A percentile compares a stretch with the other conserved stretches of the same genome.
Conservation (phyloP, 2,888 invertebrate species). For the Apotomis turbidana region DNA sequence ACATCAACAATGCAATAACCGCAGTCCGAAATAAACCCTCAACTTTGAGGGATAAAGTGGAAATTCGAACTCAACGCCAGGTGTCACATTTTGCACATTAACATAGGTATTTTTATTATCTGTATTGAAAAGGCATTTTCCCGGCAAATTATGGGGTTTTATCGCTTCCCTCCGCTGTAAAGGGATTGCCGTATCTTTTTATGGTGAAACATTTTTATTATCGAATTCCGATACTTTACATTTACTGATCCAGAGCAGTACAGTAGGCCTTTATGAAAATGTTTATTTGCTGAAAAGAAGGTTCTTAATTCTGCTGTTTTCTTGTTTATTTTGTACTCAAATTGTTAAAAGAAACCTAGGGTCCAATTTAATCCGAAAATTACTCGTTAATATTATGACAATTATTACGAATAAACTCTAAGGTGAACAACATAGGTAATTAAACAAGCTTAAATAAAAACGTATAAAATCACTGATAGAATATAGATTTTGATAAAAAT, state of each 20-base stretch:
- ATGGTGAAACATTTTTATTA: constrained; percentile 33
- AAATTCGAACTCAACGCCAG: not conserved
- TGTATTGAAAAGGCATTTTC: constrained; percentile 36
- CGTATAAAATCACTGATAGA: no score
- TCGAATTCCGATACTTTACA: constrained; percentile 19
- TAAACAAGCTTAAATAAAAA: no score
- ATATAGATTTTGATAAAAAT: no score
- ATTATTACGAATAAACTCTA: no score
- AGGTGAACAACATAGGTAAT: no score
- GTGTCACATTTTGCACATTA: constrained; percentile 31
- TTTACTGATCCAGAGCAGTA: not conserved
- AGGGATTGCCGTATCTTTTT: constrained; percentile 36
- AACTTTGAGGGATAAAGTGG: not conserved
- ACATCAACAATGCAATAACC: not conserved
- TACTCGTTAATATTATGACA: no score
- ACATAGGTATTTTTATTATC: constrained; percentile 36
- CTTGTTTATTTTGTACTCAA: no score
- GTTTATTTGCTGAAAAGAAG: not conserved
- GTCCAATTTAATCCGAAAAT: no score
- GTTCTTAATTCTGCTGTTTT: no score
- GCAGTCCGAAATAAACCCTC: not conserved
- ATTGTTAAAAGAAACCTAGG: no score
- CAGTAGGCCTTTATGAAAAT: not conserved
- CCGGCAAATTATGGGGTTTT: constrained; percentile 37
- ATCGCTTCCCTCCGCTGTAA: constrained; percentile 32